phyloP scores from a whole-genome alignment of 92 coral and sea anemone species.

The Actinostola sp. region DNA sequence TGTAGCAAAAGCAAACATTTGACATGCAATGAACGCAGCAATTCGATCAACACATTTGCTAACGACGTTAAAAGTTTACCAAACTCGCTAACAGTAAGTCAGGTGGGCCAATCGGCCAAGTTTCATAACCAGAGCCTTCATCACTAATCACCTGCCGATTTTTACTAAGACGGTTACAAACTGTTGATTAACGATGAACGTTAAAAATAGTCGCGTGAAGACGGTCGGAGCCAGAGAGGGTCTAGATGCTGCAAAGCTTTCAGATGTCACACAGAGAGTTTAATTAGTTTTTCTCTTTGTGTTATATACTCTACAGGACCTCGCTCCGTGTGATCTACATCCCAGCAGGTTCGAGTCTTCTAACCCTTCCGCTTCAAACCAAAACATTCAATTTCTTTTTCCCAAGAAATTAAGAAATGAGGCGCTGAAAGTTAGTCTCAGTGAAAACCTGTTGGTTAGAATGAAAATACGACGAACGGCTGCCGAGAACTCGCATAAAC shows the following conservation, averaged over 20 bases:
- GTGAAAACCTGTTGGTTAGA: conserved; percentile 1
- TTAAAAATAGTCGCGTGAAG: conserved; percentile 12
- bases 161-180: background rate
- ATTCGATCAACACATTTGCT: background rate
- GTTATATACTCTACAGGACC: conserved; percentile 40
- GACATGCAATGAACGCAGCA: background rate
- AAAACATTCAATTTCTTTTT: conserved; percentile 30
- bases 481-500: conserved; percentile 4
- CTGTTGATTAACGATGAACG: background rate
- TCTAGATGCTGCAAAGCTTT: conserved; percentile 17
- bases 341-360: conserved; percentile 33
- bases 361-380: conserved; percentile 67
- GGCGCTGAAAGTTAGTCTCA: background rate
- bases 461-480: conserved; percentile 19
- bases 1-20: background rate
- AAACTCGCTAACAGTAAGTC: background rate
- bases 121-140: background rate
- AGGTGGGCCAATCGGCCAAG: background rate
- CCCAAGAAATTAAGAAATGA: conserved; percentile 17
- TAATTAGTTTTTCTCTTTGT: conserved; percentile 80
- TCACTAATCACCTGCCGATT: background rate
- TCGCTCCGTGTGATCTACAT: conserved; percentile 17
- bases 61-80: background rate
- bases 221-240: conserved; percentile 16
- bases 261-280: conserved; percentile 63